Evolutionary conservation across 1,140 invertebrate genomes (phyloP), one percentile per base, ranked within the genome.

Genomic region (Trachelipus rathkii): DNA sequence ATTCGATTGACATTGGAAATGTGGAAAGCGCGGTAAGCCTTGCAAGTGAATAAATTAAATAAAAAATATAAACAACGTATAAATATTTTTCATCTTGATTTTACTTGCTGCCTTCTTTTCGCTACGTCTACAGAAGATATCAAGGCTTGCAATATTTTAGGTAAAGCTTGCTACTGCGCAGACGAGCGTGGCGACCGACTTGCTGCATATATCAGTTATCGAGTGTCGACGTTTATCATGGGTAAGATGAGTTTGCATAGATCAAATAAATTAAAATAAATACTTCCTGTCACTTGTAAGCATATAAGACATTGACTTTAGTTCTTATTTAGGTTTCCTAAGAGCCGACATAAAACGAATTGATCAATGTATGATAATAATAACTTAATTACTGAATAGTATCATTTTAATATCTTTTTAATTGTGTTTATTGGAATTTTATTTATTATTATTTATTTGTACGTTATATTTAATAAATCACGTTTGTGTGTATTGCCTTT

Each of bases 1-100:
- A 88, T 76, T 87, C 87, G 66, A 92, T 93, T 79, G 85, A 89
- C 87, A 90, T 0, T 94, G 92, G 92, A 87, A 89, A 76, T 94
- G 92, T 80, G 87, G 87, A 66, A 82, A 83, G n/a, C 19, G 84
- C 86, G 60, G 89, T 84, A 74, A 78, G 19, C 78, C 77, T 19
- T 9, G n/a, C 53, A 60, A 3, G 13, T 7, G 9, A 60, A 43
- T 44, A 44, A 43, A 44, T 7, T 6, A 9, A 77, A 77, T n/a
- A 44, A 13, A 60, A 13, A 4, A 15, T 4, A 60, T n/a, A n/a
- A n/a, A n/a, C n/a, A n/a, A n/a, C n/a, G n/a, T n/a, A n/a, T 60
- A 8, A 60, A 15, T n/a, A 15, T 60, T 13, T 60, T 60, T 1
- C 50, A 2, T 13, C n/a, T 15, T 4, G 11, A 60, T 60, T 19